phyloP scores from a whole-genome alignment of 2,888 invertebrate genomes.

The Rugalucina vietnamica region DNA sequence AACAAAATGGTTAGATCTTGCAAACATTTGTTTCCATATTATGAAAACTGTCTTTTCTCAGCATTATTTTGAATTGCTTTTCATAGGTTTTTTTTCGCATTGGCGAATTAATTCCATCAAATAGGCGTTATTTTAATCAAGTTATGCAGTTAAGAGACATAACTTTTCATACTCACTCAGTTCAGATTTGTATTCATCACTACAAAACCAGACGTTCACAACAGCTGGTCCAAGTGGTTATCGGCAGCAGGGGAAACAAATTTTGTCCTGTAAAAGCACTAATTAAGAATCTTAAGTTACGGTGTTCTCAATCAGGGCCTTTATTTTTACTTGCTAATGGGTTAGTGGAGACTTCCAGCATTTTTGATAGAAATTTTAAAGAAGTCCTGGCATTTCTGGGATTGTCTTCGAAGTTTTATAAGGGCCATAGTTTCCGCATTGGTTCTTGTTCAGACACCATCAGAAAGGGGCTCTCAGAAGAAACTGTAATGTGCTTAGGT shows the following conservation, averaged over 20 bases:
- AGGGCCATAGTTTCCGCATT: neutral
- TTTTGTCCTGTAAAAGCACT: conserved; percentile 20
- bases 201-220: conserved; percentile 10
- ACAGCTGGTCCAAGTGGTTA: neutral
- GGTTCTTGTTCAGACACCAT: neutral
- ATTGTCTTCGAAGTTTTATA: neutral
- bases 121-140: neutral
- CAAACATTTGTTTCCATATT: neutral
- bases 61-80: neutral
- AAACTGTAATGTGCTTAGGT: neutral
- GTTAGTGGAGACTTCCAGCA: neutral
- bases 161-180: neutral
- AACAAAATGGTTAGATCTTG: neutral
- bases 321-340: neutral
- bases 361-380: neutral
- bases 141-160: conserved; percentile 17
- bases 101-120: conserved; percentile 15
- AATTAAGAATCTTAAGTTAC: neutral
- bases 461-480: neutral
- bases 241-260: neutral
- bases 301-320: neutral
- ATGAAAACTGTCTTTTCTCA: neutral
- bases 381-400: neutral
- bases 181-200: neutral
- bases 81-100: conserved; percentile 23